Evolutionary conservation across 1,140 invertebrate genomes (phyloP).

Genomic region (Ctenoplectra terminalis): DNA sequence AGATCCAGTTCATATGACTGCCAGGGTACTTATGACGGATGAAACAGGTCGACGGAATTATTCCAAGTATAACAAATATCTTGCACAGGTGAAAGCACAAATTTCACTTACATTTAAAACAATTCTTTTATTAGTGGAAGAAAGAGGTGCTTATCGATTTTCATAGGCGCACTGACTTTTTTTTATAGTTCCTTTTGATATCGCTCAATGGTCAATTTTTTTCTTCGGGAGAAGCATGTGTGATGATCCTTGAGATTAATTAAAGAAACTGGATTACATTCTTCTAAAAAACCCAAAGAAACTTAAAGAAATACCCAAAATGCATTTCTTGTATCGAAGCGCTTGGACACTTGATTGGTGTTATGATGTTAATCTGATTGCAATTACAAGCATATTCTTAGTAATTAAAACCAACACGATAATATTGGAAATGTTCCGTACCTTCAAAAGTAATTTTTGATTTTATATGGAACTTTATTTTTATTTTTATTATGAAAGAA

Average conservation of each 20-base stretch:
- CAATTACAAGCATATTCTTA: slow-evolving; percentile 66
- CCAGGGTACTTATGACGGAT: slow-evolving; percentile 94
- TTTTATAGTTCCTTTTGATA: not conserved
- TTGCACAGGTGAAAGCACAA: slow-evolving; percentile 86
- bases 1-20: slow-evolving; percentile 90
- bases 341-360: slow-evolving; percentile 63
- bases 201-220: not conserved
- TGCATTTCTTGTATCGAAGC: slow-evolving; percentile 15
- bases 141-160: slow-evolving; percentile 25
- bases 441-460: slow-evolving; percentile 1
- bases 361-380: slow-evolving; percentile 49
- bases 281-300: not conserved
- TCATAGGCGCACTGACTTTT: slow-evolving; percentile 30
- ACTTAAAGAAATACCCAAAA: not conserved
- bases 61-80: slow-evolving; percentile 95
- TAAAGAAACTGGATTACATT: not conserved
- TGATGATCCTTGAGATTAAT: slow-evolving; percentile 38
- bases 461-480: slow-evolving; percentile 1
- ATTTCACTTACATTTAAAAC: slow-evolving; percentile 59
- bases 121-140: slow-evolving; percentile 33
- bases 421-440: slow-evolving; percentile 17
- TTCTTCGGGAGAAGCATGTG: slow-evolving; percentile 2
- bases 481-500: slow-evolving; percentile 5
- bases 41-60: slow-evolving; percentile 95
- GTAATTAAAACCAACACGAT: slow-evolving; percentile 53